phyloP scores from a whole-genome alignment of 1,140 invertebrate species.

The Leptoteleia sp. region DNA sequence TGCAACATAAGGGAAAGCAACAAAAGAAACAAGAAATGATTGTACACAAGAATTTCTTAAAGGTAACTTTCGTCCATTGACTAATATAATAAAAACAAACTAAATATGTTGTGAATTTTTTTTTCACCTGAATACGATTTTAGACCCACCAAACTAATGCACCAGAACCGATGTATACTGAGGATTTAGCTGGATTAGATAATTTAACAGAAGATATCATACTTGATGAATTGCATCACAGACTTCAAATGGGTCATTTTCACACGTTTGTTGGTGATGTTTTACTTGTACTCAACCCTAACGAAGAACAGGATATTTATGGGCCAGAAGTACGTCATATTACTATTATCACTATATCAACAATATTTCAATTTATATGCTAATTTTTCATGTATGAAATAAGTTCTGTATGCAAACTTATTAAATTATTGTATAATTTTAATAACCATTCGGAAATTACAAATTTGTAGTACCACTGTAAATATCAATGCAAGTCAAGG shows the following conservation, averaged over 20 bases:
- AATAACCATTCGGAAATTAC: too few species aligned
- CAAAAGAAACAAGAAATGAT: constrained; percentile 83
- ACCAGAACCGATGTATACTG: constrained; percentile 88
- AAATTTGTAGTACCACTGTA: constrained; percentile 87
- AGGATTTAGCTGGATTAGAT: constrained; percentile 93
- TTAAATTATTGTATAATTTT: too few species aligned
- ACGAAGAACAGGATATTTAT: constrained; percentile 86
- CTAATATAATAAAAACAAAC: constrained; percentile 1
- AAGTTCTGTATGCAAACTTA: too few species aligned
- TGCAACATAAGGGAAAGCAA: constrained; percentile 74
- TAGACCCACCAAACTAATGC: constrained; percentile 72
- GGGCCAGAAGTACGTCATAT: constrained; percentile 83
- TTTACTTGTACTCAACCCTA: constrained; percentile 93
- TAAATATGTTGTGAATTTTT: too few species aligned
- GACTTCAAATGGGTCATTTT: constrained; percentile 86
- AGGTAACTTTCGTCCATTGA: constrained; percentile 77
- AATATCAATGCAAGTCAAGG: constrained; percentile 91
- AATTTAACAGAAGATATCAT: constrained; percentile 89
- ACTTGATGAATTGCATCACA: constrained; percentile 87
- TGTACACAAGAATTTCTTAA: constrained; percentile 85
- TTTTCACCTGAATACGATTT: background rate
- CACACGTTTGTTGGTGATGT: constrained; percentile 96
- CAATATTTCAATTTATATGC: too few species aligned
- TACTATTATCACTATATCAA: too few species aligned
- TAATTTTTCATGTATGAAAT: too few species aligned